Evolutionary conservation across 2,113 vertebrate genomes (phyloP).

Genomic region (Axis porcinus): DNA sequence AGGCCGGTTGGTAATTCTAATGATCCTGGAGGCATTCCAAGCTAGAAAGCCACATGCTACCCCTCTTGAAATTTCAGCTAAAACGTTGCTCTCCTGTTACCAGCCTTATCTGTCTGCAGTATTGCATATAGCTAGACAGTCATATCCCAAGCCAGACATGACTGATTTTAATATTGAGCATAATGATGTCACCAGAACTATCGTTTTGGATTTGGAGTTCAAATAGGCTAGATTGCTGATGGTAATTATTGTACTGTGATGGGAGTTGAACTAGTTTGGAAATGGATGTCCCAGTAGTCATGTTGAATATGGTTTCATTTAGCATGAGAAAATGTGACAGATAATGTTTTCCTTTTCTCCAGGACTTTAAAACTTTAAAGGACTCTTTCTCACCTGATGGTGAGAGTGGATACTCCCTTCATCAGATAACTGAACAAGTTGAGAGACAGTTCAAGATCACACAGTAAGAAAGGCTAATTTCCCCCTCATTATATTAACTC

Average conservation of each 20-base stretch:
- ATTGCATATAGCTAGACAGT: conserved; percentile 72
- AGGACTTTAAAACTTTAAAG: background rate
- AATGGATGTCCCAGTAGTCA: conserved; percentile 16
- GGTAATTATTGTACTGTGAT: background rate
- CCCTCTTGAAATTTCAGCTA: conserved; percentile 60
- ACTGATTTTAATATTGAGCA: conserved; percentile 68
- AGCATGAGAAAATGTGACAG: background rate
- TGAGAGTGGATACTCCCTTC: background rate
- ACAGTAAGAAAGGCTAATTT: background rate
- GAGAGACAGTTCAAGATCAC: background rate
- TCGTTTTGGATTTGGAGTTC: conserved; percentile 61
- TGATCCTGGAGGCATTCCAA: background rate
- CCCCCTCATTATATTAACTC: background rate
- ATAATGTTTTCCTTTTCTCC: background rate
- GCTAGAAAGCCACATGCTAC: conserved; percentile 1
- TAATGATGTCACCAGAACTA: background rate
- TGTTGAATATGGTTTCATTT: background rate
- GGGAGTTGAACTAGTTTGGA: conserved; percentile 43
- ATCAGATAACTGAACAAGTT: background rate
- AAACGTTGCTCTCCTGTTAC: conserved; percentile 71
- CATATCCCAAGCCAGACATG: conserved; percentile 67
- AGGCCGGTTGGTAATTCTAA: background rate
- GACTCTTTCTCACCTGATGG: background rate
- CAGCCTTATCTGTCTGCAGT: conserved; percentile 67
- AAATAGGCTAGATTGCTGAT: background rate